Evolutionary conservation across 2,888 invertebrate species (phyloP), one percentile per base, ranked within the genome.

Genomic region (Cerceris rybyensis): DNA sequence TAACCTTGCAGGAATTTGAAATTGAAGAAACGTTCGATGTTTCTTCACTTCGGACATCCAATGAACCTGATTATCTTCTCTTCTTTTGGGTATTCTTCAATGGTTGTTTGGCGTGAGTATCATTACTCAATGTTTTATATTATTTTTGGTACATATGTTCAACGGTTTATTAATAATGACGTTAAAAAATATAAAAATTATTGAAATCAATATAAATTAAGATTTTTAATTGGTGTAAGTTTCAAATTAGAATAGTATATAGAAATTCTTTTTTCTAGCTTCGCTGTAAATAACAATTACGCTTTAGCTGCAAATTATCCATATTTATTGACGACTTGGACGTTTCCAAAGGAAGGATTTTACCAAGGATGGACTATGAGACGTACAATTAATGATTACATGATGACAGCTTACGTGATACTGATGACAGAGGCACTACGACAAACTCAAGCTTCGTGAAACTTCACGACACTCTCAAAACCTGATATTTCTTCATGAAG

Each of bases 371-470:
- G 89, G 89, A 87, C 89, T 0, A 71, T 83, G 2, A 50, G 64
- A 6, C 74, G 84, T 17, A 75, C 82, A 5, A 81, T 90, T 16
- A 87, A 87, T 52, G 87, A 90, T 83, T 90, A 90, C 74, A 77
- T 84, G 78, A 88, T 88, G 86, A 73, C 87, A 39, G 79, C 75
- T 13, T 84, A 89, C 58, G 63, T 86, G 14, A 80, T 88, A 57
- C 69, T 88, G 17, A 87, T 87, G 70, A 82, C 87, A 0, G 88
- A 89, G 78, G 89, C 88, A 11, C 64, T 90, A 2, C 78, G 84
- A 41, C 80, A 78, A 71, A 42, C 28, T n/a, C 17, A 13, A 55
- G 7, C 11, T 7, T 7, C 14, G n/a, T 52, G 52, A 52, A 8
- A 14, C 9, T 52, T 52, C 14, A 7, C 52, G 1, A 50, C 50